Evolutionary conservation across 2,888 invertebrate genomes (phyloP).

Genomic region (Apantesis nais): DNA sequence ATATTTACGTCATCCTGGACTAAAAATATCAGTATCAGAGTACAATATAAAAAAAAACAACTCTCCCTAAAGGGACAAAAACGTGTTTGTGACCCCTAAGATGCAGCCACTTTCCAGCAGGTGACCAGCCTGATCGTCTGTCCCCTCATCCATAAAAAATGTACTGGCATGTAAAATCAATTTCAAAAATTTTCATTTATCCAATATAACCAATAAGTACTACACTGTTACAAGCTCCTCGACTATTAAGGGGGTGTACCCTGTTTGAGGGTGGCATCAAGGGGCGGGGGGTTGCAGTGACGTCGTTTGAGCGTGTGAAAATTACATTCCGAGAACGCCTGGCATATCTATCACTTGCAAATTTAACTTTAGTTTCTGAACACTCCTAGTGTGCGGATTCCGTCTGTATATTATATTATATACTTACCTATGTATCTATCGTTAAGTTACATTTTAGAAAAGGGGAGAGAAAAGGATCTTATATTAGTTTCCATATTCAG

Average conservation of each 20-base stretch:
- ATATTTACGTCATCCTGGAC: no score
- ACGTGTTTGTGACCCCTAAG: no score
- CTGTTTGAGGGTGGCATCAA: constrained; percentile 43
- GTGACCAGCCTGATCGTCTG: no score
- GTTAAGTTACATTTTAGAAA: constrained; percentile 8
- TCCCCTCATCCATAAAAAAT: no score
- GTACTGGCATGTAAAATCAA: no score
- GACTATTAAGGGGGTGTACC: constrained; percentile 47
- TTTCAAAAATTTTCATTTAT: background rate
- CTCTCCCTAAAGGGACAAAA: no score
- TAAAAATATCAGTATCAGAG: no score
- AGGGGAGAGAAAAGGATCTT: background rate
- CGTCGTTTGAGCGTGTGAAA: constrained; percentile 82
- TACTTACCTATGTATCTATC: constrained; percentile 25
- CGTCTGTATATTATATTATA: constrained; percentile 39
- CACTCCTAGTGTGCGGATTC: constrained; percentile 47
- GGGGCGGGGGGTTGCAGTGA: constrained; percentile 63
- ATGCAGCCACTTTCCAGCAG: no score
- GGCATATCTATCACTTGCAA: constrained; percentile 86
- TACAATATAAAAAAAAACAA: no score
- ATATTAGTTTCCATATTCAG: constrained; percentile 1
- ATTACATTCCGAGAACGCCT: constrained; percentile 85
- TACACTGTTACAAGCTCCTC: constrained; percentile 35
- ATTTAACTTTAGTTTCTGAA: constrained; percentile 84
- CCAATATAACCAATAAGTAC: background rate